Evolutionary conservation across 2,797 vertebrate species (phyloP), one percentile per base, ranked within the genome.

Genomic region (Macrochelys suwanniensis): DNA sequence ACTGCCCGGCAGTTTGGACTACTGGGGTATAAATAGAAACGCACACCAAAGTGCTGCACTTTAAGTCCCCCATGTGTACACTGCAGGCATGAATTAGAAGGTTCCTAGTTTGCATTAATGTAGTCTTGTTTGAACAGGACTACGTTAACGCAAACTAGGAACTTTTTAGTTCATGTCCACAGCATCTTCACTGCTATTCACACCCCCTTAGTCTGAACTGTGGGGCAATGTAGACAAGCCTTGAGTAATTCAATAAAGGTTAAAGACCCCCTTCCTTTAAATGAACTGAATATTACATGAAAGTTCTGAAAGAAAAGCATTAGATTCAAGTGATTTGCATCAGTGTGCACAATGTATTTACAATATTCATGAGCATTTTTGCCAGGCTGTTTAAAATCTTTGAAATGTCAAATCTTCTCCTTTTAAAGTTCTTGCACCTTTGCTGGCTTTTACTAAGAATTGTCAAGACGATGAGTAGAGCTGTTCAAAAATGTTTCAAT

Each of bases 211-310:
- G 31, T 61, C 13, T 61, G 57, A 61, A 31, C 11, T 31, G 28
- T 31, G 57, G 57, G 57, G 57, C 57, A 33, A 12, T 61, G 59
- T 61, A 31, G 6, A 33, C 7, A 33, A 61, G 31, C 15, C 31
- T 31, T 92, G 84, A 54, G n/a, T 96, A 96, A 96, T 95, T 85
- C 93, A 96, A 76, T 95, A 90, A 95, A 95, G 65, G 47, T 89
- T 74, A 89, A 37, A 83, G 37, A 21, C 12, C 50, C 31, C 57
- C 15, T 53, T 97, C 45, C 95, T 97, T 90, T 61, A 51, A 74
- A 90, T 81, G 77, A 95, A 97, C 88, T 5, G 74, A 94, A 81
- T 87, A 56, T 95, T 97, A 92, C 88, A 94, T 96, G 92, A 80
- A 74, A 1, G 71, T 96, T 94, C 84, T 94, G 83, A 96, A 94